phyloP scores from a whole-genome alignment of 2,888 invertebrate species.

The Rutpela maculata region DNA sequence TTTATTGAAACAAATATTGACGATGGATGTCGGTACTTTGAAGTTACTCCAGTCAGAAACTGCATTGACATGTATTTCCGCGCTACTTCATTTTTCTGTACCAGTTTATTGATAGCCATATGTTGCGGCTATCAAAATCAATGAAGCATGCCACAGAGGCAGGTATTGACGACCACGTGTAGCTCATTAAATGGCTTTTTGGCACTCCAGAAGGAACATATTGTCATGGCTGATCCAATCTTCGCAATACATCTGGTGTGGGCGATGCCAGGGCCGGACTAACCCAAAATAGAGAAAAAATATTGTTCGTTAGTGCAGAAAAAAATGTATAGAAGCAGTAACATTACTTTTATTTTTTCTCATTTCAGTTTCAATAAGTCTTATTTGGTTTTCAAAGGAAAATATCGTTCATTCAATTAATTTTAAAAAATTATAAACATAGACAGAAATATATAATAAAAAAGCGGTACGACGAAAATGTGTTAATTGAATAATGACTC shows the following conservation, averaged over 20 bases:
- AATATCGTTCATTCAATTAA: too few relatives aligned
- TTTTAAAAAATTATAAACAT: too few relatives aligned
- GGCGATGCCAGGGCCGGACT: slow-evolving; percentile 29
- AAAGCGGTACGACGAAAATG: too few relatives aligned
- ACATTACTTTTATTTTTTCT: too few relatives aligned
- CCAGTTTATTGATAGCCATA: slow-evolving; percentile 25
- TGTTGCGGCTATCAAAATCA: slow-evolving; percentile 42
- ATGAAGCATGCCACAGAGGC: slow-evolving; percentile 40
- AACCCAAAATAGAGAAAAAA: background rate
- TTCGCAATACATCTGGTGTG: slow-evolving; percentile 38
- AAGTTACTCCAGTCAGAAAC: background rate
- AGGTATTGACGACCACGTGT: slow-evolving; percentile 49
- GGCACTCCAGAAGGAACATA: slow-evolving; percentile 38
- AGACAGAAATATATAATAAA: too few relatives aligned
- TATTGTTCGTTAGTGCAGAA: too few relatives aligned
- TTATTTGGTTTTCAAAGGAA: too few relatives aligned
- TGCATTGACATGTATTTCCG: background rate
- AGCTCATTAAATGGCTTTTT: slow-evolving; percentile 46
- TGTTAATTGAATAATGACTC: too few relatives aligned
- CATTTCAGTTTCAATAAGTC: too few relatives aligned
- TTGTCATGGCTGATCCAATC: slow-evolving; percentile 28
- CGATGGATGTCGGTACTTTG: slow-evolving; percentile 13
- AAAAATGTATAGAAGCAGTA: too few relatives aligned
- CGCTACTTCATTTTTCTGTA: background rate
- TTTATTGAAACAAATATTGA: background rate